Evolutionary conservation across 2,888 invertebrate species (phyloP).

Genomic region (Psococerastis gibbosa): DNA sequence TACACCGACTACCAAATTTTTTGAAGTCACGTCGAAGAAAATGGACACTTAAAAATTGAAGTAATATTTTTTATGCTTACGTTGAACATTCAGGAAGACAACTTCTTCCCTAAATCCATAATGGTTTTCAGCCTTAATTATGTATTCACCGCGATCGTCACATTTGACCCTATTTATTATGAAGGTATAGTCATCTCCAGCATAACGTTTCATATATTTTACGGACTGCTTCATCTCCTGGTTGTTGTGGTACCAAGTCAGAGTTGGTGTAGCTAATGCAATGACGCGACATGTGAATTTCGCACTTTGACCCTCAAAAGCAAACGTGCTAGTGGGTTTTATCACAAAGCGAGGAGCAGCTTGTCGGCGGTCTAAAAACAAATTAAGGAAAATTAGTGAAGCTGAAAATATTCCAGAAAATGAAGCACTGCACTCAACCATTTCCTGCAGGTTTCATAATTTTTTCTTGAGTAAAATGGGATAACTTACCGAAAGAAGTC

Average conservation of each 20-base stretch:
- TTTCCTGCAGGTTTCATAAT: too few relatives aligned
- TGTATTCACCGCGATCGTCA: constrained; percentile 93
- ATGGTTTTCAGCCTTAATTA: constrained; percentile 90
- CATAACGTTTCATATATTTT: constrained; percentile 97
- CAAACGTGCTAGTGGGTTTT: constrained; percentile 85
- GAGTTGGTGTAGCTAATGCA: constrained; percentile 79
- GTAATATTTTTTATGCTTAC: too few relatives aligned
- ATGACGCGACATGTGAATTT: constrained; percentile 95
- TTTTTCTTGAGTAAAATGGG: not conserved
- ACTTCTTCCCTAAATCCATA: constrained; percentile 92
- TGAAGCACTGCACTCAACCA: not conserved
- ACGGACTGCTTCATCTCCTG: constrained; percentile 88
- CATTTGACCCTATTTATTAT: constrained; percentile 89
- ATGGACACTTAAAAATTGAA: not conserved
- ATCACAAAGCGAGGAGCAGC: constrained; percentile 97
- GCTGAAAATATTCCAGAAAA: not conserved
- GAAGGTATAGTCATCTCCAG: constrained; percentile 91
- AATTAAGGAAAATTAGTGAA: constrained; percentile 8
- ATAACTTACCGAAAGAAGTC: constrained; percentile 64
- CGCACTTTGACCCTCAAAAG: constrained; percentile 92
- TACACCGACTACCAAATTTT: too few relatives aligned
- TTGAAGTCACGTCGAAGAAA: too few relatives aligned
- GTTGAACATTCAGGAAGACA: constrained; percentile 90
- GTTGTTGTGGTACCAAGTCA: constrained; percentile 91
- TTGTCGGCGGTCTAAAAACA: constrained; percentile 68